Conservation (phyloP, 1,140 invertebrate genomes). For the Eumaeus atala region DNA sequence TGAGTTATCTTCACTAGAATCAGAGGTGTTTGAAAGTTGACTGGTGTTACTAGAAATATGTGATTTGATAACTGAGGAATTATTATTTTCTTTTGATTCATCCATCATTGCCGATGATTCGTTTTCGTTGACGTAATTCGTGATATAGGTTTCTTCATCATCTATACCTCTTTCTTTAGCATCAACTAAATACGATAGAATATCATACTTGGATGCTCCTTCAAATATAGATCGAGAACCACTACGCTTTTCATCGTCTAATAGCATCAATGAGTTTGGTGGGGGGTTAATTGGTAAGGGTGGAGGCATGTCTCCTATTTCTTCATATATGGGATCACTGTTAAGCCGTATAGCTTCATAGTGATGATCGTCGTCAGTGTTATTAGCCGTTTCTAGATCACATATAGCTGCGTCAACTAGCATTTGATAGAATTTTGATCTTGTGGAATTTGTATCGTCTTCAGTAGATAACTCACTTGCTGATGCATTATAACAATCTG, state of each 20-base stretch:
- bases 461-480: slow-evolving; percentile 77
- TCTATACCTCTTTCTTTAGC: slow-evolving; percentile 84
- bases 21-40: slow-evolving; percentile 76
- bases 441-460: slow-evolving; percentile 75
- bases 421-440: slow-evolving; percentile 81
- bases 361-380: slow-evolving; percentile 79
- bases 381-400: slow-evolving; percentile 77
- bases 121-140: slow-evolving; percentile 74
- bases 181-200: slow-evolving; percentile 90
- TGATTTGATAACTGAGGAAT: slow-evolving; percentile 62
- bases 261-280: slow-evolving; percentile 72
- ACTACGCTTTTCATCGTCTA: slow-evolving; percentile 79
- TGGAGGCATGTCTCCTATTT: slow-evolving; percentile 86
- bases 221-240: slow-evolving; percentile 84
- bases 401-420: slow-evolving; percentile 78
- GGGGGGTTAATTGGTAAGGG: slow-evolving; percentile 84
- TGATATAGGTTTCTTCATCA: slow-evolving; percentile 76
- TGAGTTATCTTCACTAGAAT: slow-evolving; percentile 81
- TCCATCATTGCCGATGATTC: slow-evolving; percentile 74
- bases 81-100: slow-evolving; percentile 74
- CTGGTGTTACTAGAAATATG: slow-evolving; percentile 76
- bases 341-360: slow-evolving; percentile 85
- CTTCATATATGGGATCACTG: slow-evolving; percentile 91
- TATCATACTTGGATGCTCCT: slow-evolving; percentile 90
- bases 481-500: slow-evolving; percentile 81